A percentile compares a stretch with the other conserved stretches of the same genome.
phyloP scores from a whole-genome alignment of 2,113 vertebrate species.

The rat (Rattus norvegicus) region DNA sequence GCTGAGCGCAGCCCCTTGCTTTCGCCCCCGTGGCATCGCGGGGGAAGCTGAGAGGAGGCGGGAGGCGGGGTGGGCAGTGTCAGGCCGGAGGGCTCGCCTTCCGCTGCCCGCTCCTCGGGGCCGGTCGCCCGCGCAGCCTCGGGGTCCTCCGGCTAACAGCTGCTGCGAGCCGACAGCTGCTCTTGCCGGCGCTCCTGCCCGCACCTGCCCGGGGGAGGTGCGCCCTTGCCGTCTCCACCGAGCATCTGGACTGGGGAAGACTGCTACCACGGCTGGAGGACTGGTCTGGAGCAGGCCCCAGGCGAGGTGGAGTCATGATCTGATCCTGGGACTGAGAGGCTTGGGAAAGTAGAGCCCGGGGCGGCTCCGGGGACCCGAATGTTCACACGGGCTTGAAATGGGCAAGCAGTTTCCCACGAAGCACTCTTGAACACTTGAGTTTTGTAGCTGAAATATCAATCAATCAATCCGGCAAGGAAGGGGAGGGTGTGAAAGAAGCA shows the following conservation, averaged over 20 bases:
- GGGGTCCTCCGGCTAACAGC: conserved; percentile 57
- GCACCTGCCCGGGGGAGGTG: conserved; percentile 62
- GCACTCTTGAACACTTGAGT: conserved; percentile 37
- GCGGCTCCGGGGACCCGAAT: background rate
- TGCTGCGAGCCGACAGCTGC: conserved; percentile 69
- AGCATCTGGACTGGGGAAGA: conserved; percentile 31
- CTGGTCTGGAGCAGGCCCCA: conserved; percentile 66
- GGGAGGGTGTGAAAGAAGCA: background rate
- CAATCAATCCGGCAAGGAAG: background rate
- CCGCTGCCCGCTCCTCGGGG: background rate
- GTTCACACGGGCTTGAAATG: background rate
- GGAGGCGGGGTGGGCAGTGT: conserved; percentile 62
- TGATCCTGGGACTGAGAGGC: conserved; percentile 47
- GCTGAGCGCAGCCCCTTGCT: background rate
- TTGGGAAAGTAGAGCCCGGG: conserved; percentile 34
- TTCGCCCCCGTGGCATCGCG: background rate
- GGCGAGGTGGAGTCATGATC: conserved; percentile 59
- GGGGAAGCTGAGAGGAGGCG: conserved; percentile 17
- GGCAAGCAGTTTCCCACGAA: conserved; percentile 59
- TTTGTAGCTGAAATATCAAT: background rate
- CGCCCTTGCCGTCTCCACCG: background rate
- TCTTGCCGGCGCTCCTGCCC: conserved; percentile 15
- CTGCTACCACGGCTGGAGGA: conserved; percentile 6
- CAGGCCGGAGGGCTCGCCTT: conserved; percentile 56
- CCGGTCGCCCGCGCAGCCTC: background rate